phyloP scores from a whole-genome alignment of 1,140 invertebrate genomes.

The Muscidifurax raptorellus region DNA sequence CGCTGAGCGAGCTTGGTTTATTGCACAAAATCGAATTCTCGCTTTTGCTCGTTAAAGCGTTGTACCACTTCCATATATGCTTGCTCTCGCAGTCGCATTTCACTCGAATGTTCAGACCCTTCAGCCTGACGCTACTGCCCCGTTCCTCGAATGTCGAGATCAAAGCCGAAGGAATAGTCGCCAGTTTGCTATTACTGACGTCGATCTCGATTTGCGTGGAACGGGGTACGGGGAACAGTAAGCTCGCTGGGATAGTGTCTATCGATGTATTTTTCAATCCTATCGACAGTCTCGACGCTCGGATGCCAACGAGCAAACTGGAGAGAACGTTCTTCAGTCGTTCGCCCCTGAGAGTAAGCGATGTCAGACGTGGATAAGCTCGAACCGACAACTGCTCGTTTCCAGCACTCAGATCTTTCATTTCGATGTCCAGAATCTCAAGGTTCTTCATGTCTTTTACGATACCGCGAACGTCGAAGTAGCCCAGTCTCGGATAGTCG shows the following conservation, averaged over 20 bases:
- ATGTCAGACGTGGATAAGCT: constrained; percentile 85
- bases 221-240: constrained; percentile 92
- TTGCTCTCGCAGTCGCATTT: constrained; percentile 89
- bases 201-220: constrained; percentile 88
- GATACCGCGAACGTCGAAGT: constrained; percentile 88
- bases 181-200: constrained; percentile 85
- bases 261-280: constrained; percentile 88
- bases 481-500: constrained; percentile 86
- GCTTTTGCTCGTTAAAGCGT: constrained; percentile 73
- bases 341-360: constrained; percentile 84
- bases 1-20: constrained; percentile 81
- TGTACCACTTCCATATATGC: constrained; percentile 86
- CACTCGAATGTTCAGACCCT: constrained; percentile 85
- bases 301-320: constrained; percentile 87
- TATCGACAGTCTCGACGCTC: constrained; percentile 82
- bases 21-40: constrained; percentile 75
- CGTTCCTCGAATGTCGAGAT: constrained; percentile 88
- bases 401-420: constrained; percentile 88
- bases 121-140: constrained; percentile 82
- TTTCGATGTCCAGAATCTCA: constrained; percentile 87
- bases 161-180: constrained; percentile 84
- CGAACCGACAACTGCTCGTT: constrained; percentile 87
- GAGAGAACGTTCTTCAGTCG: constrained; percentile 87
- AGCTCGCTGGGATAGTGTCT: constrained; percentile 83
- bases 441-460: constrained; percentile 82